Percentiles rank a stretch among this genome's conserved stretches.
phyloP scores from a whole-genome alignment of 2,113 vertebrate species.

The Cyprinodon brontotheroides region DNA sequence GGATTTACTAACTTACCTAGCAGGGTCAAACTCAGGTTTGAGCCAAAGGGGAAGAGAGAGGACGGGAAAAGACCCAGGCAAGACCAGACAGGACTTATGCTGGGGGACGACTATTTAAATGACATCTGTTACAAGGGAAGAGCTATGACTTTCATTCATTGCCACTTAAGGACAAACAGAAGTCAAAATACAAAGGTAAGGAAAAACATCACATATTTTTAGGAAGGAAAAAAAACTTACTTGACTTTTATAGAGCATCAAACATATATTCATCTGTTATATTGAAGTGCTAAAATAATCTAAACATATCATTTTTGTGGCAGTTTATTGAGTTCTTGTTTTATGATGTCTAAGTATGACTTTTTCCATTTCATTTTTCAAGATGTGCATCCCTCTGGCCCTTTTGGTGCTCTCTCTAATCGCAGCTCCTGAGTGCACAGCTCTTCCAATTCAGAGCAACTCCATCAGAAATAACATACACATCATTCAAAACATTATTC shows the following conservation, averaged over 20 bases:
- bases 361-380: slow-evolving; percentile 1
- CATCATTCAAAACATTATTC: slow-evolving; percentile 24
- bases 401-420: slow-evolving; percentile 22
- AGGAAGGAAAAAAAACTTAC: background rate
- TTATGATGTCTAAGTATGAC: background rate
- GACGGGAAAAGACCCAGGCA: slow-evolving; percentile 17
- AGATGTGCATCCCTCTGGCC: slow-evolving; percentile 37
- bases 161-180: background rate
- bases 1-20: background rate
- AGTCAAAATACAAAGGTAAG: slow-evolving; percentile 39
- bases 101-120: slow-evolving; percentile 49
- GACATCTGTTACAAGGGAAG: slow-evolving; percentile 8
- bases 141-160: background rate
- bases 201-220: background rate
- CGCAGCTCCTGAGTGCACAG: slow-evolving; percentile 1
- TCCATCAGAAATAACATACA: background rate
- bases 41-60: background rate
- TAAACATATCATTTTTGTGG: background rate
- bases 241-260: background rate
- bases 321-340: background rate
- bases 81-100: slow-evolving; percentile 2
- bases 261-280: background rate
- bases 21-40: slow-evolving; percentile 26
- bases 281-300: background rate
- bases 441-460: slow-evolving; percentile 6